Conservation (phyloP, 1,140 invertebrate species). For the Harlomillsia oculata region DNA sequence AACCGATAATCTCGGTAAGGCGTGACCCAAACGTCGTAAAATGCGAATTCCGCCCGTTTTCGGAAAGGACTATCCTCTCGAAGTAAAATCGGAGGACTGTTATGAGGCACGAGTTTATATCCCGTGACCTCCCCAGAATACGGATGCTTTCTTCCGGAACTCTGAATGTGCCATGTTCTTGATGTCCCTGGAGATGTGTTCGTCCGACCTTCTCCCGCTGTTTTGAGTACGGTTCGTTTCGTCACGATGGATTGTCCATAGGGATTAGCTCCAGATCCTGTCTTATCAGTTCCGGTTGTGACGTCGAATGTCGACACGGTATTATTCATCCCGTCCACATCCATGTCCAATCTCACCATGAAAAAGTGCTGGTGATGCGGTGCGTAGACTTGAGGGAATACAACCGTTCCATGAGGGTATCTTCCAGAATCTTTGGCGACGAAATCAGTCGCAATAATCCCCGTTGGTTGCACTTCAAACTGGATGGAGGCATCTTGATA, state of each 20-base stretch:
- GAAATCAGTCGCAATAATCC: not conserved
- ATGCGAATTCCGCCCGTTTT: not conserved
- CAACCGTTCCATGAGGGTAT: not conserved
- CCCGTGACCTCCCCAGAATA: not conserved
- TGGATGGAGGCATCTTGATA: constrained; percentile 15
- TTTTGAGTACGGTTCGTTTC: too few species aligned
- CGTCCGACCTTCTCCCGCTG: too few species aligned
- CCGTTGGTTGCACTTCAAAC: constrained; percentile 1
- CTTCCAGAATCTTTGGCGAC: not conserved
- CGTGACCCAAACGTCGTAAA: constrained; percentile 8
- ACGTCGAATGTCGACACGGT: not conserved
- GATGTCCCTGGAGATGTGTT: not conserved
- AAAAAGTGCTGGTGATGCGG: constrained; percentile 10
- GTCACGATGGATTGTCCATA: constrained; percentile 1
- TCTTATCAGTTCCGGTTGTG: not conserved
- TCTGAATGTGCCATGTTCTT: constrained; percentile 5
- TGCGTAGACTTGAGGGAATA: constrained; percentile 3
- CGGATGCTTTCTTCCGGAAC: not conserved
- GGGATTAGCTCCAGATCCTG: not conserved
- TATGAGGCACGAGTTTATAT: not conserved
- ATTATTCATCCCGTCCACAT: constrained; percentile 8
- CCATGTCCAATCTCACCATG: not conserved
- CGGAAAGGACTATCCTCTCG: not conserved
- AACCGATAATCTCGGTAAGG: constrained; percentile 12
- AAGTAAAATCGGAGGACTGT: not conserved